Conservation (phyloP, 2,113 vertebrate species). For the Patagioenas fasciata region DNA sequence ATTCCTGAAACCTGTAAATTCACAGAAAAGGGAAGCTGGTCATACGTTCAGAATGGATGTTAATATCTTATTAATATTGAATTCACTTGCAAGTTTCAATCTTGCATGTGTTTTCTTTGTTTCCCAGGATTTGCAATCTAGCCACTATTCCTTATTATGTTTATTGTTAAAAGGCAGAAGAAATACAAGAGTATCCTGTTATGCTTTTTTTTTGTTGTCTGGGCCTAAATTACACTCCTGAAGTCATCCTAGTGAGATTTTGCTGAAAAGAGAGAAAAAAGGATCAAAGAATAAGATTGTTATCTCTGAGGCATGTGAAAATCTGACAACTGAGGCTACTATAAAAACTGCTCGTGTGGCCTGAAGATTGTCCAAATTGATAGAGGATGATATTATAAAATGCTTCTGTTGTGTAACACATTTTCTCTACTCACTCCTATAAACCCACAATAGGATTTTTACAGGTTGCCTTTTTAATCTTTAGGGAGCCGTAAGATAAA, state of each 20-base stretch:
- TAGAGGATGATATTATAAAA: not conserved
- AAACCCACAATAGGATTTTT: not conserved
- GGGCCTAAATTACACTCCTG: not conserved
- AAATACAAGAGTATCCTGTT: not conserved
- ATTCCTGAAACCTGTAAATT: conserved; percentile 20
- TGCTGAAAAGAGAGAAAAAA: not conserved
- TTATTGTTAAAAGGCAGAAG: not conserved
- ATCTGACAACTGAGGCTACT: not conserved
- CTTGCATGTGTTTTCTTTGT: not conserved
- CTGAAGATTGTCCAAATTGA: not conserved
- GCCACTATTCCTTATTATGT: not conserved
- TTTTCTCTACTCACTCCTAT: not conserved
- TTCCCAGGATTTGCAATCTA: not conserved
- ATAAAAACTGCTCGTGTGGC: not conserved
- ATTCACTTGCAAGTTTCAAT: not conserved
- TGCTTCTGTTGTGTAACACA: not conserved
- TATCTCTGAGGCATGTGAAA: not conserved
- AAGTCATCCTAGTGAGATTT: not conserved
- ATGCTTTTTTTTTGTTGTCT: not conserved
- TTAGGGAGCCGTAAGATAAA: not conserved
- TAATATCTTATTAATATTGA: not conserved
- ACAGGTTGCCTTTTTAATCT: not conserved
- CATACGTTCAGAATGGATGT: not conserved
- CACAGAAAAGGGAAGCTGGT: not conserved
- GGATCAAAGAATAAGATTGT: not conserved